These are phyloP conservation scores for Prostheceraeus crozeri DNA, from an alignment of 2,888 invertebrate genomes.

Conservation along the genomic window DNA sequence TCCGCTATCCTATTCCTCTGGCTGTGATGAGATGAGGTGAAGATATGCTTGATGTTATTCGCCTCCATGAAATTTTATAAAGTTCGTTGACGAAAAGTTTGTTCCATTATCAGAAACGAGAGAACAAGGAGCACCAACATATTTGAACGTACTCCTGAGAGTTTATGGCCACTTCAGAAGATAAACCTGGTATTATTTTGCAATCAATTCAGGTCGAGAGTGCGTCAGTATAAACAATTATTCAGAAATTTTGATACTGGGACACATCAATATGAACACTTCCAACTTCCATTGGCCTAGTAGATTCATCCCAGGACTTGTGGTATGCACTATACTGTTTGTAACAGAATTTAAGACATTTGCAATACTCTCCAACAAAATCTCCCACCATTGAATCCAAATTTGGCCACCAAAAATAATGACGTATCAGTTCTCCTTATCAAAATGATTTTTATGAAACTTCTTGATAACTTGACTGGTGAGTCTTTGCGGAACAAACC, in stretches of 20 bases:
- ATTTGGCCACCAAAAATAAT: too few species aligned
- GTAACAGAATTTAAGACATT: too few species aligned
- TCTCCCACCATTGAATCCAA: too few species aligned
- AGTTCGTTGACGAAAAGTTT: not conserved
- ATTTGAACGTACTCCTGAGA: not conserved
- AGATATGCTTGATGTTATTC: not conserved
- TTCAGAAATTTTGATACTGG: not conserved
- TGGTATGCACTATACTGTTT: too few species aligned
- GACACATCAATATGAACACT: constrained; percentile 4
- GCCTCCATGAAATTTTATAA: not conserved
- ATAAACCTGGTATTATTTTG: not conserved
- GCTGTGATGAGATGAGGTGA: not conserved
- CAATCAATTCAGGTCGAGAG: constrained; percentile 2
- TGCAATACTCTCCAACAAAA: too few species aligned
- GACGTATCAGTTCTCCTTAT: too few species aligned
- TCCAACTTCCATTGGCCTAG: too few species aligned
- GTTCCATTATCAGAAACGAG: constrained; percentile 3
- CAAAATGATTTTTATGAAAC: too few species aligned
- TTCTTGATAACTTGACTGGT: too few species aligned
- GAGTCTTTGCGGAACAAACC: too few species aligned
- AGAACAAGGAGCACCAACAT: not conserved
- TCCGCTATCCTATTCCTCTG: constrained; percentile 6
- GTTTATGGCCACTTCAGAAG: not conserved
- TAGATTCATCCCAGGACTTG: too few species aligned
- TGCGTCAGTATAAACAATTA: not conserved